Conservation (phyloP, 2,113 vertebrate genomes). For the Terrapene triunguis region DNA sequence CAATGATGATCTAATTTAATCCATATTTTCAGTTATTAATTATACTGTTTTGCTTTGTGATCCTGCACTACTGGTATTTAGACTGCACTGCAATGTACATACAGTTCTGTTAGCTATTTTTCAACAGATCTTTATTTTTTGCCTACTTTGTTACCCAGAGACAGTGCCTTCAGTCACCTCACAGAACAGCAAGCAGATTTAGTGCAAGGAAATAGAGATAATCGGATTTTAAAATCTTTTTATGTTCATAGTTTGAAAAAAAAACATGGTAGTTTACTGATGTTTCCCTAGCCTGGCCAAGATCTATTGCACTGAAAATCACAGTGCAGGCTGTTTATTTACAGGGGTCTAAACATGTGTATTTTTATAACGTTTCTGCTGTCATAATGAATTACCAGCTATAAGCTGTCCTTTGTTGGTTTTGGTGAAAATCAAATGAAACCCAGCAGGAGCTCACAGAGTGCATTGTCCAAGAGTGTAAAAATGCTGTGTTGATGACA, state of each 20-base stretch:
- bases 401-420: slow-evolving; percentile 85
- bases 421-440: slow-evolving; percentile 91
- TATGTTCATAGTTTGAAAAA: slow-evolving; percentile 11
- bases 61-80: slow-evolving; percentile 56
- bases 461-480: slow-evolving; percentile 86
- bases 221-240: slow-evolving; percentile 24
- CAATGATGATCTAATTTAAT: slow-evolving; percentile 61
- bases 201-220: slow-evolving; percentile 9
- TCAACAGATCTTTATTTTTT: slow-evolving; percentile 50
- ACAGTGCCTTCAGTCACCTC: not conserved
- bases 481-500: slow-evolving; percentile 87
- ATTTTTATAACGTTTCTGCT: slow-evolving; percentile 85
- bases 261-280: slow-evolving; percentile 2
- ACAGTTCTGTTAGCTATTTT: slow-evolving; percentile 40
- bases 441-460: slow-evolving; percentile 89
- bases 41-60: slow-evolving; percentile 73
- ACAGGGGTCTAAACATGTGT: slow-evolving; percentile 73
- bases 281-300: slow-evolving; percentile 27
- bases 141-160: slow-evolving; percentile 37
- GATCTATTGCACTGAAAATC: slow-evolving; percentile 58
- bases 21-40: slow-evolving; percentile 76
- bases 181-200: slow-evolving; percentile 29
- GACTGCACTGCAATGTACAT: slow-evolving; percentile 39
- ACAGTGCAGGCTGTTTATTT: slow-evolving; percentile 77
- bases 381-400: slow-evolving; percentile 89